A percentile compares a stretch with the other conserved stretches of the same genome.
Conservation (phyloP, 1,140 invertebrate genomes). For the Pinna nobilis region DNA sequence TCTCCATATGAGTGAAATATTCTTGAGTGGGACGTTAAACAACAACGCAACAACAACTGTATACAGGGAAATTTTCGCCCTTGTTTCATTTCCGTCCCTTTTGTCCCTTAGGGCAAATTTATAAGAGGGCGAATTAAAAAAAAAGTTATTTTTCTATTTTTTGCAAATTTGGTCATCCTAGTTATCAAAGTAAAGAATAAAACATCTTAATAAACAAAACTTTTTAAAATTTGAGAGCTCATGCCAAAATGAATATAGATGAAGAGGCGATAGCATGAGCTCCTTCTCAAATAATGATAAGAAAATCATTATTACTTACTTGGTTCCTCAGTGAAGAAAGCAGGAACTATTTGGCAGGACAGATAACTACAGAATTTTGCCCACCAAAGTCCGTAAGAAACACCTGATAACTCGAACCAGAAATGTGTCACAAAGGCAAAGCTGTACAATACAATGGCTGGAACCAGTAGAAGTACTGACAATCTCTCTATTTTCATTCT, state of each 20-base stretch:
- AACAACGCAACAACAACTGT: too few relatives aligned
- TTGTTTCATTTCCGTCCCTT: too few relatives aligned
- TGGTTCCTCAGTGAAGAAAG: slow-evolving; percentile 55
- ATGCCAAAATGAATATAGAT: neutral
- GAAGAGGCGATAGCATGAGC: neutral
- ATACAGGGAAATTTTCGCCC: too few relatives aligned
- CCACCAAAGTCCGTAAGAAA: slow-evolving; percentile 53
- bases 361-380: slow-evolving; percentile 52
- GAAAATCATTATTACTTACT: slow-evolving; percentile 27
- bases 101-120: too few relatives aligned
- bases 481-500: slow-evolving; percentile 24
- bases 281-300: neutral
- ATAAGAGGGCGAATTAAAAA: too few relatives aligned
- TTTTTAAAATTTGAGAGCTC: neutral
- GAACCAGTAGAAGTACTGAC: slow-evolving; percentile 37
- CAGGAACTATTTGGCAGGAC: slow-evolving; percentile 53
- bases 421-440: slow-evolving; percentile 46
- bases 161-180: too few relatives aligned
- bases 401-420: slow-evolving; percentile 51
- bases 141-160: too few relatives aligned
- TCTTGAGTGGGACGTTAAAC: too few relatives aligned
- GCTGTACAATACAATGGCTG: slow-evolving; percentile 45
- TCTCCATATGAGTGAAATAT: too few relatives aligned
- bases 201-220: too few relatives aligned
- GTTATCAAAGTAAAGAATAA: too few relatives aligned